Percentiles rank a stretch among this genome's conserved stretches.
Evolutionary conservation across 2,113 vertebrate genomes (phyloP).

Genomic region (Oryzias melastigma): DNA sequence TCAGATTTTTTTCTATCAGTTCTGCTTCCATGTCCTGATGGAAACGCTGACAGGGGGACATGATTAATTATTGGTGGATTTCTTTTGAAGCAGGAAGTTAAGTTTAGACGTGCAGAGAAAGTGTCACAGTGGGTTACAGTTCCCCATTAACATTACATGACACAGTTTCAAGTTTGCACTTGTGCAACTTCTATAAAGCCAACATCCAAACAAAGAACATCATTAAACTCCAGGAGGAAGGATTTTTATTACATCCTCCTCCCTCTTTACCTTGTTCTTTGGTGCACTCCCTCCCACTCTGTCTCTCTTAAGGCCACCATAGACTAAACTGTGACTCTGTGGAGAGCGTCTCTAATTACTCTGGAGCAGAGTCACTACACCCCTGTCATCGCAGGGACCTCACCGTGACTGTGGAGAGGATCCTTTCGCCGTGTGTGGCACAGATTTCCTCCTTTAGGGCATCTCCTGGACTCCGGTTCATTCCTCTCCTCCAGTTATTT

Average conservation of each 20-base stretch:
- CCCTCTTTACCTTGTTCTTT: conserved; percentile 49
- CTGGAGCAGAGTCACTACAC: conserved; percentile 54
- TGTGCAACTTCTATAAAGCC: conserved; percentile 3
- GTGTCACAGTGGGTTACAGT: too few relatives aligned
- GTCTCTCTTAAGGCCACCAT: conserved; percentile 63
- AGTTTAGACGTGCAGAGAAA: too few relatives aligned
- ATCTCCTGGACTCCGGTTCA: conserved; percentile 19
- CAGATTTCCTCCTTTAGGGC: conserved; percentile 10
- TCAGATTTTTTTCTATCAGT: too few relatives aligned
- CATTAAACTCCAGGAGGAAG: neutral
- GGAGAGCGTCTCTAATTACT: conserved; percentile 71
- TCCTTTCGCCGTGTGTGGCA: conserved; percentile 68
- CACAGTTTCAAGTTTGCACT: too few relatives aligned
- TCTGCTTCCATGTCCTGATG: too few relatives aligned
- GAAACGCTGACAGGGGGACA: too few relatives aligned
- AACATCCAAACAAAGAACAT: neutral
- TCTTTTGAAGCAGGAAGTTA: too few relatives aligned
- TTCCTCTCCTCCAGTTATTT: conserved; percentile 41
- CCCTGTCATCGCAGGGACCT: conserved; percentile 57
- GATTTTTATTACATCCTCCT: conserved; percentile 23
- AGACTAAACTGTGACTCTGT: conserved; percentile 75
- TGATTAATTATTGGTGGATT: too few relatives aligned
- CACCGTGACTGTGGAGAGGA: conserved; percentile 44
- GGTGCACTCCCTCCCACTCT: conserved; percentile 67
- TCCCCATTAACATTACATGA: too few relatives aligned